Evolutionary conservation across 1,140 invertebrate genomes (phyloP).

Genomic region (Drosophila parvula): DNA sequence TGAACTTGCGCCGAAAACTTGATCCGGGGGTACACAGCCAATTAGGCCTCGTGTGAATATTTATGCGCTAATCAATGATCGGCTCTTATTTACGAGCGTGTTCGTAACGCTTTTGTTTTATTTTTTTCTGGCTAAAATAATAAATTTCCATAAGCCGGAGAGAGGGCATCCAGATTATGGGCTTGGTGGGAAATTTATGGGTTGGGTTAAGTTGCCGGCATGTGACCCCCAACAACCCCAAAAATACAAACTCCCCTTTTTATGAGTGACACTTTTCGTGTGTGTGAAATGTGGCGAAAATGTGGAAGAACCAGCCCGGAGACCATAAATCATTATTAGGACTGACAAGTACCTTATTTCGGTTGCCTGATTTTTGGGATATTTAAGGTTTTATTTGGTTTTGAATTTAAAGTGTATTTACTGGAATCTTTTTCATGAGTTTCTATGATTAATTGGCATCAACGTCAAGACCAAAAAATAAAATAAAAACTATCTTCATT

Average conservation of each 20-base stretch:
- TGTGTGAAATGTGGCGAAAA: constrained; percentile 33
- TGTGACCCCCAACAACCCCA: constrained; percentile 23
- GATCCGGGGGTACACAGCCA: constrained; percentile 12
- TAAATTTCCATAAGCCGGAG: constrained; percentile 31
- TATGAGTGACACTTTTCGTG: constrained; percentile 36
- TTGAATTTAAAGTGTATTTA: background rate
- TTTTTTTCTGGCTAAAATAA: constrained; percentile 31
- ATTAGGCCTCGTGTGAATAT: constrained; percentile 62
- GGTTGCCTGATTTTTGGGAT: constrained; percentile 19
- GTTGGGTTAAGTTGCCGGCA: constrained; percentile 9
- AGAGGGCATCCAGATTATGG: constrained; percentile 13
- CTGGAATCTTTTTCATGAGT: background rate
- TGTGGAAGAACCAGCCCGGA: constrained; percentile 5
- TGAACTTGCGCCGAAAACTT: constrained; percentile 58
- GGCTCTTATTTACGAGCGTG: constrained; percentile 43
- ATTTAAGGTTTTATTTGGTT: background rate
- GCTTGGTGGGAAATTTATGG: constrained; percentile 39
- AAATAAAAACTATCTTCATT: too few species aligned
- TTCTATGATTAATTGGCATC: background rate
- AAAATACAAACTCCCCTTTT: constrained; percentile 9
- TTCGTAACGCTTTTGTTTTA: constrained; percentile 23
- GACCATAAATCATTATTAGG: constrained; percentile 36
- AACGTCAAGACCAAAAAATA: too few species aligned
- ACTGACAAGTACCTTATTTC: constrained; percentile 17
- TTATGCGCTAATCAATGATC: constrained; percentile 71